These are phyloP conservation scores for Tursiops truncatus DNA, from an alignment of 2,113 vertebrate genomes.

Conservation along the genomic window DNA sequence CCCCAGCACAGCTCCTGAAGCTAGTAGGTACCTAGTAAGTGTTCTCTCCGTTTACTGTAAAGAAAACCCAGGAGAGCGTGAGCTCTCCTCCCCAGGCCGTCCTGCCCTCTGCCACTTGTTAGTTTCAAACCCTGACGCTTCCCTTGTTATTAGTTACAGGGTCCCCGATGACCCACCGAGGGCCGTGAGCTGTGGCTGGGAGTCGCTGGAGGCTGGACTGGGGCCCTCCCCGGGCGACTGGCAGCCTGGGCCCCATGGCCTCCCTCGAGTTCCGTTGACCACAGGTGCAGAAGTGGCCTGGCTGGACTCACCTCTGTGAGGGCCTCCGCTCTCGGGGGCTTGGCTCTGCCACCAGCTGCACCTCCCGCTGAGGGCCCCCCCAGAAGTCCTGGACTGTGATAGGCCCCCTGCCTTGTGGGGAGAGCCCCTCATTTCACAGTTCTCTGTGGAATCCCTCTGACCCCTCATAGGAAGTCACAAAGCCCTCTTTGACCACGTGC, in stretches of 20 bases:
- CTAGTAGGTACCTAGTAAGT: background rate
- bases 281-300: rapidly evolving
- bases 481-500: background rate
- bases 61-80: background rate
- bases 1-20: background rate
- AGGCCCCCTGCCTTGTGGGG: background rate
- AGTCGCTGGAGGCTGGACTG: background rate
- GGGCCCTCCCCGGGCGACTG: rapidly evolving
- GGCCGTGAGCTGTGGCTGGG: background rate
- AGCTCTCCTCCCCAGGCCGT: slow-evolving; percentile 8
- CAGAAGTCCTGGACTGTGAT: background rate
- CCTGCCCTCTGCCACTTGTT: slow-evolving; percentile 68
- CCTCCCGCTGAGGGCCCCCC: slow-evolving; percentile 40
- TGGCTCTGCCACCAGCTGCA: no score
- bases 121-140: slow-evolving; percentile 49
- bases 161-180: background rate
- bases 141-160: slow-evolving; percentile 46
- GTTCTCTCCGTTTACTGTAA: background rate
- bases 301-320: background rate
- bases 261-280: background rate
- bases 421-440: background rate
- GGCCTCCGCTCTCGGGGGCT: background rate
- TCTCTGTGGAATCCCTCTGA: background rate
- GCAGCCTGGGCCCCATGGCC: background rate
- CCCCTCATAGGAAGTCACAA: slow-evolving; percentile 3